These are phyloP conservation scores for Nyctereutes procyonoides DNA, from an alignment of 2,113 vertebrate genomes.

Conservation along the genomic window DNA sequence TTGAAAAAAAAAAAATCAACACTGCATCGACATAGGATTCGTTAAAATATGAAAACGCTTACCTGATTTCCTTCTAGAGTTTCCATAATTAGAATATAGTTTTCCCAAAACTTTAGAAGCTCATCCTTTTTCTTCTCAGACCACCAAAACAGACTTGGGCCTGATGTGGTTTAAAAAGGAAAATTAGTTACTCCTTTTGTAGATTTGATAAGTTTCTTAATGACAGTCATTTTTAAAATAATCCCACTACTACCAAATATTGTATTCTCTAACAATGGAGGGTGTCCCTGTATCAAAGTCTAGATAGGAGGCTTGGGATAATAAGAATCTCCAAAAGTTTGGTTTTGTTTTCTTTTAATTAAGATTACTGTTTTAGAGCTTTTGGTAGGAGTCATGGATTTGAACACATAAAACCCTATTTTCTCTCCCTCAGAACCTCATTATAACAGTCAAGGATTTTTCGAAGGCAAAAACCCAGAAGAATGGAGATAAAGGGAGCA, in stretches of 20 bases:
- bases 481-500: background rate
- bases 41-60: background rate
- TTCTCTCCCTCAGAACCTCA: background rate
- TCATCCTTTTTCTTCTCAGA: conserved; percentile 84
- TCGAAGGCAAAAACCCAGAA: background rate
- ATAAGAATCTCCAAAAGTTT: background rate
- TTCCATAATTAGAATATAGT: conserved; percentile 95
- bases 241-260: background rate
- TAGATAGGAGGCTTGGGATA: background rate
- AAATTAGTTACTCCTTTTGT: conserved; percentile 37
- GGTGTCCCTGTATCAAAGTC: background rate
- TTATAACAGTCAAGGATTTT: background rate
- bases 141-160: conserved; percentile 93
- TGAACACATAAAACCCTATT: background rate
- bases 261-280: background rate
- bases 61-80: conserved; percentile 98
- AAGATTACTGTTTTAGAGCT: background rate
- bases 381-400: background rate
- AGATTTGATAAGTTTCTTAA: background rate
- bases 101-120: conserved; percentile 94
- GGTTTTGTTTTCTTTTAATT: background rate
- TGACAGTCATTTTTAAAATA: background rate
- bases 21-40: background rate
- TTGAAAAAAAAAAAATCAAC: background rate
- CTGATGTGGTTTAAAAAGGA: conserved; percentile 78